These are phyloP conservation scores for Mesoligia furuncula DNA, from an alignment of 2,888 invertebrate species.

Conservation along the genomic window DNA sequence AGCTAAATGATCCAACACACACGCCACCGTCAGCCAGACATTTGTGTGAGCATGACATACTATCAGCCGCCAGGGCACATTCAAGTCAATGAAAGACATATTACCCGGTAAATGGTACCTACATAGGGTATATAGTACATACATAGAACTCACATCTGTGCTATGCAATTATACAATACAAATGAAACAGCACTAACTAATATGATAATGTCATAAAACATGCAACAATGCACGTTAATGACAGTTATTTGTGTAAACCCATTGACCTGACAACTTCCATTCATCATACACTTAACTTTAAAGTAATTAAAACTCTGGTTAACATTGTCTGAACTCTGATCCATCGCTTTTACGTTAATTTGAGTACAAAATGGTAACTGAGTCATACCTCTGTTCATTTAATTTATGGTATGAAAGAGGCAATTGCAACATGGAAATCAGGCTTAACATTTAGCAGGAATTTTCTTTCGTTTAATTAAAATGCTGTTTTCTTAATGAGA, in stretches of 20 bases:
- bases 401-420: background rate
- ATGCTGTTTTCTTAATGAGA: background rate
- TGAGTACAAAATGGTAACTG: background rate
- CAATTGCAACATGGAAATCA: background rate
- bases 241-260: constrained; percentile 22
- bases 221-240: constrained; percentile 27
- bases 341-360: background rate
- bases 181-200: background rate
- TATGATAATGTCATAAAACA: constrained; percentile 22
- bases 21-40: too few species aligned
- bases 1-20: too few species aligned
- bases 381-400: background rate
- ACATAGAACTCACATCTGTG: too few species aligned
- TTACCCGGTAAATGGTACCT: too few species aligned
- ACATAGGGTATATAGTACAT: too few species aligned
- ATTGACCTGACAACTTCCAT: constrained; percentile 23
- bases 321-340: constrained; percentile 3
- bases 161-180: too few species aligned
- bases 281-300: constrained; percentile 6
- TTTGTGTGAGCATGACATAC: too few species aligned
- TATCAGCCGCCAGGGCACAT: too few species aligned
- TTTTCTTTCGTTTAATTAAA: background rate
- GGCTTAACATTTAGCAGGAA: background rate
- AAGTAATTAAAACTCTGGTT: constrained; percentile 26
- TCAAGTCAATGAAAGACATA: too few species aligned